These are phyloP conservation scores for Vombatus ursinus DNA, from an alignment of 2,113 vertebrate species.

Conservation along the genomic window DNA sequence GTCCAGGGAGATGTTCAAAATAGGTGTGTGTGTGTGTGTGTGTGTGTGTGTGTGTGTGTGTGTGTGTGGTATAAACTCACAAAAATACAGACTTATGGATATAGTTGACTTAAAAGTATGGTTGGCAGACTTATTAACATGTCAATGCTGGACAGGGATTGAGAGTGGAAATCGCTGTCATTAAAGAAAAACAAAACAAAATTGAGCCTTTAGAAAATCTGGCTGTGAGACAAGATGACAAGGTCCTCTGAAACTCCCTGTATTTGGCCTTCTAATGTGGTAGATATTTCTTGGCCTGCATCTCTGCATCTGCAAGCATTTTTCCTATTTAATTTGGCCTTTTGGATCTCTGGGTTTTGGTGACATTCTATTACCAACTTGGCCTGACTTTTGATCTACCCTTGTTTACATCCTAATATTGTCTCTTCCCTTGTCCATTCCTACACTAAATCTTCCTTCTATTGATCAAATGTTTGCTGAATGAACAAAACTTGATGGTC, in stretches of 20 bases:
- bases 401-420: background rate
- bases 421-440: background rate
- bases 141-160: background rate
- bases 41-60: background rate
- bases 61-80: background rate
- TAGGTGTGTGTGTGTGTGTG: background rate
- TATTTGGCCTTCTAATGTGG: background rate
- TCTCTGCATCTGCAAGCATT: background rate
- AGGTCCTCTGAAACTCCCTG: background rate
- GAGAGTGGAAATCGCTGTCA: background rate
- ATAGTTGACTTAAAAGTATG: background rate
- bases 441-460: background rate
- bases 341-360: background rate
- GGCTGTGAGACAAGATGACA: background rate
- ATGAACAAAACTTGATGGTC: background rate
- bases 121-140: background rate
- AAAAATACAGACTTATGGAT: background rate
- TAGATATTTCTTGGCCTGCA: background rate
- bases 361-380: background rate
- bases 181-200: background rate
- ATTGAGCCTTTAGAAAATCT: background rate
- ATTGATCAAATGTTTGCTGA: background rate
- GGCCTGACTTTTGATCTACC: background rate
- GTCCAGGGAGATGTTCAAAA: background rate
- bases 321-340: background rate